A percentile compares a stretch with the other conserved stretches of the same genome.
Evolutionary conservation across 2,113 vertebrate species (phyloP).

Genomic region (Mormoops blainvillei): DNA sequence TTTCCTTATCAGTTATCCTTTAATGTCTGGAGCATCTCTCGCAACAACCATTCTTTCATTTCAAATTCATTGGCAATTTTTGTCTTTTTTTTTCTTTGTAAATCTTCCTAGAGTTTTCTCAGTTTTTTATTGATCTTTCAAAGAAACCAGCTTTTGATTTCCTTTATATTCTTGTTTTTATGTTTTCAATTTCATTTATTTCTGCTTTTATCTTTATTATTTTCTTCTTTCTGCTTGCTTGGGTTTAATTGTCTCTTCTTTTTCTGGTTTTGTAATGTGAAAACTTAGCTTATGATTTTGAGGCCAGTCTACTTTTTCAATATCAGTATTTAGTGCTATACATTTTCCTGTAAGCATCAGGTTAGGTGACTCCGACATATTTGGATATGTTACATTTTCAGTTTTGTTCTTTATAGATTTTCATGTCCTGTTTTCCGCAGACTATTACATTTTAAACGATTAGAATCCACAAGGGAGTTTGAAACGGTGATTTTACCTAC

Average conservation of each 20-base stretch:
- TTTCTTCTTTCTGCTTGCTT: neutral
- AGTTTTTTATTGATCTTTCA: neutral
- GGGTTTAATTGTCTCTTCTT: neutral
- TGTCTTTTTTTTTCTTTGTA: neutral
- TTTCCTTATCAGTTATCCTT: neutral
- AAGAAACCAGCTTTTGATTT: neutral
- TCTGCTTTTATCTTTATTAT: neutral
- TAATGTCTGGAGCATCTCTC: neutral
- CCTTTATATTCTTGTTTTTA: neutral
- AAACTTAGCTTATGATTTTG: neutral
- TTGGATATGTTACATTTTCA: neutral
- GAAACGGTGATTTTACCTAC: neutral
- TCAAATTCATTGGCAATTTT: neutral
- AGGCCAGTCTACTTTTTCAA: neutral
- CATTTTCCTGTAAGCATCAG: neutral
- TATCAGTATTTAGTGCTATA: neutral
- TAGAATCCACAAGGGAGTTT: neutral
- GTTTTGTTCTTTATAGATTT: neutral
- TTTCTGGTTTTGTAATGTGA: neutral
- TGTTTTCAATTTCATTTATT: neutral
- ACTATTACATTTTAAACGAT: neutral
- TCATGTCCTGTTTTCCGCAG: neutral
- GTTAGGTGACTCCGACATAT: neutral
- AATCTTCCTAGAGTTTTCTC: neutral
- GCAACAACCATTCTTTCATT: neutral